A percentile compares a stretch with the other conserved stretches of the same genome.
phyloP scores from a whole-genome alignment of 1,140 invertebrate species.

The Drosophila navojoa region DNA sequence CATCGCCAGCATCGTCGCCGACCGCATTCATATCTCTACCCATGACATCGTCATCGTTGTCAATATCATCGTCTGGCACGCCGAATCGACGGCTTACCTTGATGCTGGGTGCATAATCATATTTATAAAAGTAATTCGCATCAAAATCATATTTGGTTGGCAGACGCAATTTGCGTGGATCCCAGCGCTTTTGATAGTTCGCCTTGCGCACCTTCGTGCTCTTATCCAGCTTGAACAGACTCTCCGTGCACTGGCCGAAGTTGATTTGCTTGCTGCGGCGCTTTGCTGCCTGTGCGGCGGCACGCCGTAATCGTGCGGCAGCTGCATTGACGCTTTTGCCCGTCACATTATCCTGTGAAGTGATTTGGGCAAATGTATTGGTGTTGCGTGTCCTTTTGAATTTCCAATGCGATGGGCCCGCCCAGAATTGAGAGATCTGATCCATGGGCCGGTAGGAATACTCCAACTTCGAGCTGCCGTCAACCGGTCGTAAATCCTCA shows the following conservation, averaged over 20 bases:
- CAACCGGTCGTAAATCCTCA: constrained; percentile 77
- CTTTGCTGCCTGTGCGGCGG: constrained; percentile 33
- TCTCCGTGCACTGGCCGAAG: constrained; percentile 60
- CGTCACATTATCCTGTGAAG: constrained; percentile 10
- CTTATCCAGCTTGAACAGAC: constrained; percentile 57
- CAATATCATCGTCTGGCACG: constrained; percentile 46
- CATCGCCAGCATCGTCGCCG: constrained; percentile 36
- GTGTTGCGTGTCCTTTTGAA: constrained; percentile 64
- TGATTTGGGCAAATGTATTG: constrained; percentile 42
- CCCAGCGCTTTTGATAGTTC: constrained; percentile 81
- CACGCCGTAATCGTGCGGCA: neutral
- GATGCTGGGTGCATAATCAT: constrained; percentile 65
- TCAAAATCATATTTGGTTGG: constrained; percentile 72
- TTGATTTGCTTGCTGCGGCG: constrained; percentile 50
- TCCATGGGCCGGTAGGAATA: constrained; percentile 83
- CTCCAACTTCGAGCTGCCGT: constrained; percentile 71
- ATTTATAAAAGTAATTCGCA: constrained; percentile 57
- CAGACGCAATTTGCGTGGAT: constrained; percentile 73
- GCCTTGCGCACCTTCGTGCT: constrained; percentile 66
- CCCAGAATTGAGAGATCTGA: constrained; percentile 83
- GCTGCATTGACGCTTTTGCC: constrained; percentile 12
- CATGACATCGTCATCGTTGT: constrained; percentile 3
- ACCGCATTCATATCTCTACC: constrained; percentile 13
- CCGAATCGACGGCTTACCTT: constrained; percentile 47
- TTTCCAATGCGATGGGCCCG: constrained; percentile 83